Percentiles rank a stretch among this genome's conserved stretches.
These are phyloP conservation scores for Peromyscus polionotus DNA, from an alignment of 2,113 vertebrate species.

Conservation along the genomic window DNA sequence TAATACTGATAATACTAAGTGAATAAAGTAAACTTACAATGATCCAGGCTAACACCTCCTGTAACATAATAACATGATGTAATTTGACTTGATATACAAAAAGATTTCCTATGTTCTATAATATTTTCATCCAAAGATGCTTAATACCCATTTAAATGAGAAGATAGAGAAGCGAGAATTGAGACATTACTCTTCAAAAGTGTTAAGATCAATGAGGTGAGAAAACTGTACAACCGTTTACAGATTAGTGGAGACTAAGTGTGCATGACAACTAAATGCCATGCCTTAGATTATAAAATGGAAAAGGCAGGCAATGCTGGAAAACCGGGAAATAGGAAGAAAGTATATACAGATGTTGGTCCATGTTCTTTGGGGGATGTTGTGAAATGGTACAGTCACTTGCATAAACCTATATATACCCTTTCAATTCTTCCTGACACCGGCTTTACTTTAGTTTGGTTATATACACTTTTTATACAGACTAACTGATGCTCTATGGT, in stretches of 20 bases:
- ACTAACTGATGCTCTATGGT: too few species aligned
- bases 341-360: neutral
- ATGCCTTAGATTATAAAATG: neutral
- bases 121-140: neutral
- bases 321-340: conserved; percentile 1
- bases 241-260: neutral
- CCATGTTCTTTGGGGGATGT: neutral
- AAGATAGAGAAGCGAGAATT: neutral
- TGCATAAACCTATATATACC: neutral
- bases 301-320: neutral
- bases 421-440: neutral
- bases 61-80: neutral
- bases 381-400: neutral
- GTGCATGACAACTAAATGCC: neutral
- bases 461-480: neutral
- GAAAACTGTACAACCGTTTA: neutral
- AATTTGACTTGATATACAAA: neutral
- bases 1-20: neutral
- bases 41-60: neutral
- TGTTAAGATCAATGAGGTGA: neutral
- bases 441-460: neutral
- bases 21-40: neutral
- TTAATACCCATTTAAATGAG: neutral
- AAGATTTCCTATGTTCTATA: neutral
- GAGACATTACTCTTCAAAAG: neutral